phyloP scores from a whole-genome alignment of 2,113 vertebrate genomes.

The Phalacrocorax carbo region DNA sequence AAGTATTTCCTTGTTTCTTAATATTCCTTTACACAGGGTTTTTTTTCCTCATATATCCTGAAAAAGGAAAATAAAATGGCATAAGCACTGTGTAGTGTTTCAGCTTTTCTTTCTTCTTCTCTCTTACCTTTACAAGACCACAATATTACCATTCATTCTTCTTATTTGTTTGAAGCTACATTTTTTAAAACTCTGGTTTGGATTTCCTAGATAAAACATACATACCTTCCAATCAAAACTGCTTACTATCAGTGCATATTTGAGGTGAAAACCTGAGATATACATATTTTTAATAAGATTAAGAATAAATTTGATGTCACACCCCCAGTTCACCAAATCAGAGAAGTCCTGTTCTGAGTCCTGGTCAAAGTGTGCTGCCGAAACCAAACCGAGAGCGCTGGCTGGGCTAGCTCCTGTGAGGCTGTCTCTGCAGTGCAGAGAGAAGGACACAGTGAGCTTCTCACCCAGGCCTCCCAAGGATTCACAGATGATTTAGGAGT shows the following conservation, averaged over 20 bases:
- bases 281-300: neutral
- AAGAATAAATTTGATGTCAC: neutral
- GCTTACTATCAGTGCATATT: neutral
- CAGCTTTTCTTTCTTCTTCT: neutral
- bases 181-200: neutral
- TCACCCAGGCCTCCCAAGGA: neutral
- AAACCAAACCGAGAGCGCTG: fast-evolving
- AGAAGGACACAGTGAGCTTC: neutral
- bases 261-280: neutral
- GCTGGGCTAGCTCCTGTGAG: neutral
- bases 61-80: neutral
- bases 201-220: neutral
- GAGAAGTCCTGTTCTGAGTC: neutral
- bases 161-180: neutral
- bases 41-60: neutral
- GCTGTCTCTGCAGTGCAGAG: neutral
- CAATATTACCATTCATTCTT: neutral
- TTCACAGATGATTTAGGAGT: conserved; percentile 2
- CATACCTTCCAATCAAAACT: neutral
- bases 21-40: neutral
- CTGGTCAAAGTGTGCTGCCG: fast-evolving
- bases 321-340: neutral
- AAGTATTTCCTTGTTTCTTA: neutral
- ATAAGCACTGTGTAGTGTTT: neutral
- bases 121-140: neutral